Evolutionary conservation across 2,797 vertebrate species (phyloP).

Genomic region (Bryconaethiops microstoma): DNA sequence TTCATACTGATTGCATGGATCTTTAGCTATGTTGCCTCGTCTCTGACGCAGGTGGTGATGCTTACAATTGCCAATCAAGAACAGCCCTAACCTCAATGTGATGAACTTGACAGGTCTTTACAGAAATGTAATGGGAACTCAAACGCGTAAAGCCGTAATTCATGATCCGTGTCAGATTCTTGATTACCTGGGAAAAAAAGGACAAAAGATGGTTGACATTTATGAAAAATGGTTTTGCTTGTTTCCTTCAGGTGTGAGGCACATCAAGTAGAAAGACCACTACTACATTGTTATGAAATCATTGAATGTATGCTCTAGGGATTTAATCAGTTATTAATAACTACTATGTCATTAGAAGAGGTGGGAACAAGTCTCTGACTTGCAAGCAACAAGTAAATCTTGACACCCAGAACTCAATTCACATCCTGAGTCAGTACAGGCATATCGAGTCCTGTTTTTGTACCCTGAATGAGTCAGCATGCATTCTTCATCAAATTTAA

Average conservation of each 20-base stretch:
- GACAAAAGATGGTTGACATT: neutral
- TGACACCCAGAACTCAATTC: no score
- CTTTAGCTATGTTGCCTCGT: slow-evolving; percentile 29
- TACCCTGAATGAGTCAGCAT: no score
- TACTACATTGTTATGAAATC: neutral
- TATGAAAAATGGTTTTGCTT: neutral
- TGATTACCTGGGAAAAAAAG: slow-evolving; percentile 1
- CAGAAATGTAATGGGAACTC: slow-evolving; percentile 40
- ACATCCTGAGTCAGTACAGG: no score
- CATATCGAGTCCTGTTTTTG: no score
- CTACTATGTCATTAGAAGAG: no score
- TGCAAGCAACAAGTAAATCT: no score
- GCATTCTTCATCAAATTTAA: no score
- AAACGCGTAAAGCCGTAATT: slow-evolving; percentile 14
- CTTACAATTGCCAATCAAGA: slow-evolving; percentile 26
- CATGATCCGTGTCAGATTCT: neutral
- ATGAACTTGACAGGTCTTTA: slow-evolving; percentile 38
- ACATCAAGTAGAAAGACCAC: no score
- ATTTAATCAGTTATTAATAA: no score
- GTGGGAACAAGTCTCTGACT: neutral
- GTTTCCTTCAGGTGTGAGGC: neutral
- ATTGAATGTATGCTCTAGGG: neutral
- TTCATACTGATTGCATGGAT: slow-evolving; percentile 2
- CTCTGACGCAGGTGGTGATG: slow-evolving; percentile 27
- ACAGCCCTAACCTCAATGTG: slow-evolving; percentile 20